Evolutionary conservation across 2,113 vertebrate genomes (phyloP).

Genomic region (Catharus minimus): DNA sequence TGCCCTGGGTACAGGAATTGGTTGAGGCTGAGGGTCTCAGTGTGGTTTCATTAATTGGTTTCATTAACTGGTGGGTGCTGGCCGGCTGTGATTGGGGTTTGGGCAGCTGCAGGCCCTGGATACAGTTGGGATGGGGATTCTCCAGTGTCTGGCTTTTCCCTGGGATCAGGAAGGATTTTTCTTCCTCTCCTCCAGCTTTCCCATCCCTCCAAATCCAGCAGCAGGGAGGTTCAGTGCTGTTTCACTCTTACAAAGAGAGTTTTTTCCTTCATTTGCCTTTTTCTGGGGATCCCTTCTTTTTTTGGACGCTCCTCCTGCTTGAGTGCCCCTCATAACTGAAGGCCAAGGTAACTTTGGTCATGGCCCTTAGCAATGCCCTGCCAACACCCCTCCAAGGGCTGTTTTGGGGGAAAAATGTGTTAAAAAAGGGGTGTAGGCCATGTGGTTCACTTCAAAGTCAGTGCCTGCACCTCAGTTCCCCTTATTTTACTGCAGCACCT

Average conservation of each 20-base stretch:
- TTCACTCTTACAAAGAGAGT: not conserved
- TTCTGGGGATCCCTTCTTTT: fast-evolving
- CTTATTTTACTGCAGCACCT: not conserved
- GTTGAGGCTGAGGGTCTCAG: not conserved
- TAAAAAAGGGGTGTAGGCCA: not conserved
- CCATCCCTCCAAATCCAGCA: not conserved
- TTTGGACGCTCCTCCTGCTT: not conserved
- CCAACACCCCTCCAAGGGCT: not conserved
- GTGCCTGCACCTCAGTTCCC: not conserved
- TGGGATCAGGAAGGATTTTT: not conserved
- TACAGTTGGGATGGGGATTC: not conserved
- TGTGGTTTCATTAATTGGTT: not conserved
- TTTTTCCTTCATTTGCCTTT: not conserved
- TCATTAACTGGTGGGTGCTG: not conserved
- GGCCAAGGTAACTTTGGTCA: not conserved
- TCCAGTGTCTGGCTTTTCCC: not conserved
- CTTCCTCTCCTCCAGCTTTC: not conserved
- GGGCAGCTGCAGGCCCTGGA: not conserved
- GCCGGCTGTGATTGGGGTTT: fast-evolving
- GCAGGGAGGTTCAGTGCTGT: fast-evolving
- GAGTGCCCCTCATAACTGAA: fast-evolving
- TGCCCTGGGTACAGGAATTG: not conserved
- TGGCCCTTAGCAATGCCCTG: not conserved
- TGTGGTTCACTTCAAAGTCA: not conserved
- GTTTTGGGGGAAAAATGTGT: not conserved